Evolutionary conservation across 1,140 invertebrate genomes (phyloP), one percentile per base, ranked within the genome.

Genomic region (Drosophila sturtevanti): DNA sequence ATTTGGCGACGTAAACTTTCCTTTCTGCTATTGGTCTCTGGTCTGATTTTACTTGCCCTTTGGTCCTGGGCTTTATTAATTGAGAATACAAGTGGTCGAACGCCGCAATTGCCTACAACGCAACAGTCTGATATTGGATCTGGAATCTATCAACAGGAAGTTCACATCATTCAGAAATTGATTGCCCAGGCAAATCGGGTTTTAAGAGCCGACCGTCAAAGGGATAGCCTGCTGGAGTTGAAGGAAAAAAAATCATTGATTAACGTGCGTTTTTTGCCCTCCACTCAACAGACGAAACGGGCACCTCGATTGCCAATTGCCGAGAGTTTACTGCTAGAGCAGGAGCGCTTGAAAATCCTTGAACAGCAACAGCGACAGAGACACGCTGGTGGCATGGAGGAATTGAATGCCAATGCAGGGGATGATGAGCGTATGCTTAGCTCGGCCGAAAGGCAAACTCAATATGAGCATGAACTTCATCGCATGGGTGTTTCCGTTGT

Each of bases 1-100:
- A 73, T 91, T 81, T 91, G 90, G 89, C 90, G 90, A 55, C 82
- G 89, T 38, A 91, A 91, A 81, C 77, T 91, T 58, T 90, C 90
- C 22, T 72, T 91, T 63, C 62, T 91, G 59, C 68, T 91, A 31
- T 16, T 90, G 11, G 70, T 72, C 37, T 82, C 81, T 61, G 77
- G 73, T 59, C 37, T 91, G 3, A 38, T 91, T 34, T 55, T 91
- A 12, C 63, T 91, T 11, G 81, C 70, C 24, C 89, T 91, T 37
- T 90, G 90, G 90, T 85, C 89, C n/a, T 91, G 90, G 90, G 89
- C 89, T 55, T 77, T 91, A 65, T 63, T 90, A 21, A 63, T 87
- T 21, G 89, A 48, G 41, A 48, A 91, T 66, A 79, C 84, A n/a
- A 64, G 72, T n/a, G 63, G 58, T 37, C 21, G 27, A 34, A 34